A percentile compares a stretch with the other conserved stretches of the same genome.
phyloP scores from a whole-genome alignment of 1,140 invertebrate genomes.

The Drosophila kurseongensis region DNA sequence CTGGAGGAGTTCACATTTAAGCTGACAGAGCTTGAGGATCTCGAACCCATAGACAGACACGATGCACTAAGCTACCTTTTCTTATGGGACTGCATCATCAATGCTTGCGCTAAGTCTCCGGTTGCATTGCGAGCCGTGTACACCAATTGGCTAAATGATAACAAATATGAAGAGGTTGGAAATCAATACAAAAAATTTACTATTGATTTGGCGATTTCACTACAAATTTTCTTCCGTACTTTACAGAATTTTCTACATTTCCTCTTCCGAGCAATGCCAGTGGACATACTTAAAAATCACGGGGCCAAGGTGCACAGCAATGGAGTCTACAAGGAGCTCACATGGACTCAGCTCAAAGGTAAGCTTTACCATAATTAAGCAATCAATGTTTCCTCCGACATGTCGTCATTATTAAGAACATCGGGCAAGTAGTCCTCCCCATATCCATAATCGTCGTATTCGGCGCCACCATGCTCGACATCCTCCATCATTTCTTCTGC shows the following conservation, averaged over 20 bases:
- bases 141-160: slow-evolving; percentile 88
- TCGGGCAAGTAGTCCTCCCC: slow-evolving; percentile 35
- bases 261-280: slow-evolving; percentile 80
- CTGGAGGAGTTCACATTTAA: slow-evolving; percentile 81
- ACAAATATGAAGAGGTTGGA: slow-evolving; percentile 74
- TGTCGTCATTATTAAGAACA: neutral
- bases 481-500: slow-evolving; percentile 46
- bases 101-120: slow-evolving; percentile 88
- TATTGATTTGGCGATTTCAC: slow-evolving; percentile 47
- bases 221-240: slow-evolving; percentile 42
- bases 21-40: slow-evolving; percentile 68
- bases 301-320: slow-evolving; percentile 71
- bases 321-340: slow-evolving; percentile 69
- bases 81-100: slow-evolving; percentile 90
- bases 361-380: slow-evolving; percentile 25
- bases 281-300: slow-evolving; percentile 81
- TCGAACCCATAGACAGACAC: slow-evolving; percentile 66
- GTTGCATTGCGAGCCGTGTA: slow-evolving; percentile 90
- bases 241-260: slow-evolving; percentile 80
- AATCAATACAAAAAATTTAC: slow-evolving; percentile 25
- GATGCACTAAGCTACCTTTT: slow-evolving; percentile 87
- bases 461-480: slow-evolving; percentile 9
- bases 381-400: slow-evolving; percentile 43
- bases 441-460: slow-evolving; percentile 16
- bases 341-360: slow-evolving; percentile 75